Evolutionary conservation across 2,797 vertebrate genomes (phyloP).

Genomic region (Eleutherodactylus coqui): DNA sequence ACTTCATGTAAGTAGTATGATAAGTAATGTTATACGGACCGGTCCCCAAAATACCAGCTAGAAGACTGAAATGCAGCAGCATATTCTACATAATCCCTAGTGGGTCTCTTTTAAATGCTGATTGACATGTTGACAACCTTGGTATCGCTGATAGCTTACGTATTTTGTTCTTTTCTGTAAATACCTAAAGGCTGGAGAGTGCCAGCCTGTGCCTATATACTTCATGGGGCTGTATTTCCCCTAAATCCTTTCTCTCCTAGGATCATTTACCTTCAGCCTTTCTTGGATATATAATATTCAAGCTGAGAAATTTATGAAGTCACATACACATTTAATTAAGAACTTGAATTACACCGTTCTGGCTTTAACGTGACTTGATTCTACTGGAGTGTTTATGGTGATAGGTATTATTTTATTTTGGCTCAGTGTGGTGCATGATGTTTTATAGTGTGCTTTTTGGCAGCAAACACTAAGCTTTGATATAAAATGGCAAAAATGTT

Average conservation of each 20-base stretch:
- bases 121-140: not conserved
- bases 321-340: slow-evolving; percentile 60
- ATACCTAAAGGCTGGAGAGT: not conserved
- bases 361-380: slow-evolving; percentile 56
- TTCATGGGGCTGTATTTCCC: slow-evolving; percentile 29
- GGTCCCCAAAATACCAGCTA: not conserved
- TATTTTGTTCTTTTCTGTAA: not conserved
- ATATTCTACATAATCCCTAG: not conserved
- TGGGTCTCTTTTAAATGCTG: too few species aligned
- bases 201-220: slow-evolving; percentile 16
- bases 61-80: not conserved
- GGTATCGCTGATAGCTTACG: not conserved
- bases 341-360: slow-evolving; percentile 43
- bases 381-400: slow-evolving; percentile 57
- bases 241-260: slow-evolving; percentile 17
- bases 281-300: slow-evolving; percentile 49
- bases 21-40: not conserved
- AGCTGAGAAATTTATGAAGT: slow-evolving; percentile 54
- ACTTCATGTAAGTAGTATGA: not conserved
- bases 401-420: slow-evolving; percentile 58
- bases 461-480: slow-evolving; percentile 40
- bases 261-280: slow-evolving; percentile 44
- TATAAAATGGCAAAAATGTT: slow-evolving; percentile 55
- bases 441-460: slow-evolving; percentile 50
- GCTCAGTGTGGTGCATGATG: slow-evolving; percentile 46